Evolutionary conservation across 2,888 invertebrate species (phyloP), one percentile per base, ranked within the genome.

Genomic region (Lasioglossum morio): DNA sequence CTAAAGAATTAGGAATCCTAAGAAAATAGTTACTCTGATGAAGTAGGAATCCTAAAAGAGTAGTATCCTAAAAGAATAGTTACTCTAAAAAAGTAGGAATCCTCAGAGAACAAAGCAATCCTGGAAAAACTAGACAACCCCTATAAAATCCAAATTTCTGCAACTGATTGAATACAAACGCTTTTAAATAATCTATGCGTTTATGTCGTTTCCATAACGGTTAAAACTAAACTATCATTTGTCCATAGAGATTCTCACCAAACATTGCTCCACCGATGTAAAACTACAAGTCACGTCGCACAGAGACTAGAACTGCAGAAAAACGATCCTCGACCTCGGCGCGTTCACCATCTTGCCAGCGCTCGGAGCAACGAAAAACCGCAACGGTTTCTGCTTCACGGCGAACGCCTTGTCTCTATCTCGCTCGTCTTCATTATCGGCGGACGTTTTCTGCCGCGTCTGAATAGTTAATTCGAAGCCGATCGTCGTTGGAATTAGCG

Each of bases 381-480:
- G 1, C 60, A 27, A n/a, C 60, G 60, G 5, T 81, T 81, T 69
- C 66, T 72, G 81, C 53, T 23, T 48, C 7, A 23, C 85, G 73
- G 77, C 77, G 81, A 77, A 63, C 89, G 89, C 23, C 23, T 7
- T 7, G 0, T 53, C 90, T 78, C 90, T 77, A 90, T 89, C 5
- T 37, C 37, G 0, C 37, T 5, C 91, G 81, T 87, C 77, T 88
- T 77, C 73, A 79, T 79, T 63, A 66, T 77, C 74, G 27, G 34
- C 30, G 16, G 34, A 30, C 66, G 23, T 27, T 72, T 81, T 70
- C 72, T 34, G 34, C 30, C 53, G n/a, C 69, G 40, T 69, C 23
- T 23, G 72, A 37, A 60, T 48, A 53, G 48, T 40, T 37, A n/a
- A 70, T 60, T 80, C 72, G 60, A 43, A n/a, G 30, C 27, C 72